A percentile compares a stretch with the other conserved stretches of the same genome.
These are phyloP conservation scores for Sprattus sprattus DNA, from an alignment of 2,113 vertebrate species.

Conservation along the genomic window DNA sequence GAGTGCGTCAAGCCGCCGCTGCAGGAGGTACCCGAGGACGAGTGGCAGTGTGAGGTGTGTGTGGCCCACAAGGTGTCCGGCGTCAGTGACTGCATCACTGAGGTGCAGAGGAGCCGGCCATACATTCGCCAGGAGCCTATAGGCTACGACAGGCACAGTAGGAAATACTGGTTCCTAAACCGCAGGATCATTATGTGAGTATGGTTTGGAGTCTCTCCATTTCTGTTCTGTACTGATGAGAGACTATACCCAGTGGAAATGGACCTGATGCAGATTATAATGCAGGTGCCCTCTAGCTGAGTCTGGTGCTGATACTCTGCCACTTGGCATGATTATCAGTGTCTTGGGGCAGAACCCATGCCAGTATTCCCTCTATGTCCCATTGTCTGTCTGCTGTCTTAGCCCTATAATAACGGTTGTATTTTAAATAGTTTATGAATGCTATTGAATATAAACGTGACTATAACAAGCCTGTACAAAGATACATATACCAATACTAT, in stretches of 20 bases:
- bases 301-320: neutral
- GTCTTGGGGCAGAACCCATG: neutral
- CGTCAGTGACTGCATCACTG: constrained; percentile 92
- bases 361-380: neutral
- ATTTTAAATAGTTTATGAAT: neutral
- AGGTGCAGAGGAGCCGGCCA: constrained; percentile 92
- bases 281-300: neutral
- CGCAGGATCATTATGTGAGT: constrained; percentile 96
- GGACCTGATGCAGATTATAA: neutral
- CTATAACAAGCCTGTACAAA: neutral
- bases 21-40: constrained; percentile 92
- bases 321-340: neutral
- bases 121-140: constrained; percentile 95
- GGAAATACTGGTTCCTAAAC: constrained; percentile 98
- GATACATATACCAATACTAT: neutral
- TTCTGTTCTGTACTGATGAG: neutral
- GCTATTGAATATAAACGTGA: neutral
- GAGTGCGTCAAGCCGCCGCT: constrained; percentile 96
- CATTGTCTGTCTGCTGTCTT: neutral
- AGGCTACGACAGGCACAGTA: constrained; percentile 90
- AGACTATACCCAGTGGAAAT: neutral
- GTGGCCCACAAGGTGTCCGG: constrained; percentile 94
- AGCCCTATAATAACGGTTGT: neutral
- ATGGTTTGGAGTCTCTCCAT: neutral
- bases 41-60: constrained; percentile 98